Conservation (phyloP, 2,797 vertebrate species). For the Smutsia gigantea region DNA sequence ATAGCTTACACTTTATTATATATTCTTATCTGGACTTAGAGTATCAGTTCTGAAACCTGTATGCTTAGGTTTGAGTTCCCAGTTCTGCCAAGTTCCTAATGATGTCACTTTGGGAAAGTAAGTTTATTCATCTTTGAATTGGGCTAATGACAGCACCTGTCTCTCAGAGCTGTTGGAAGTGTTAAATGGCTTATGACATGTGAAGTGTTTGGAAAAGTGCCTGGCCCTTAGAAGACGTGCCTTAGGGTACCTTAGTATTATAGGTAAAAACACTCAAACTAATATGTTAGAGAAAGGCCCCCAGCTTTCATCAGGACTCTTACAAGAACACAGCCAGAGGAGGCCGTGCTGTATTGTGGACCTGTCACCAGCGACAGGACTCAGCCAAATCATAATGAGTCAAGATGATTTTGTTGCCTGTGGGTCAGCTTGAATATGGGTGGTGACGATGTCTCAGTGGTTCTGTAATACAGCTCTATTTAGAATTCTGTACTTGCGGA, state of each 20-base stretch:
- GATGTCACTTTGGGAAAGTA: neutral
- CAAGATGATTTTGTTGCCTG: neutral
- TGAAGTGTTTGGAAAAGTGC: neutral
- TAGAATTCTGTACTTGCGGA: neutral
- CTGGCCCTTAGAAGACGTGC: neutral
- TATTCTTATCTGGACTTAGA: conserved; percentile 11
- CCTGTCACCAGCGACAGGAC: fast-evolving
- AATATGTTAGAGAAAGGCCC: neutral
- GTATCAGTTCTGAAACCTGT: neutral
- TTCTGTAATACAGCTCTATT: neutral
- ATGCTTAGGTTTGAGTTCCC: neutral
- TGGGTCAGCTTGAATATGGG: neutral
- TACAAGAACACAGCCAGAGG: neutral
- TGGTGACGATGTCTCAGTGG: neutral
- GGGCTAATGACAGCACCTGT: neutral
- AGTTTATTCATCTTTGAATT: neutral
- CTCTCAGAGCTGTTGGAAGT: neutral
- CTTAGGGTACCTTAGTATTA: neutral
- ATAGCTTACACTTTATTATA: neutral
- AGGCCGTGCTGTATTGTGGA: neutral
- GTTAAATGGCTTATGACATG: neutral
- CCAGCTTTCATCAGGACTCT: neutral
- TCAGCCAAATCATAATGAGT: neutral
- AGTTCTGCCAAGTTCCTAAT: neutral
- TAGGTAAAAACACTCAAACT: neutral